phyloP scores from a whole-genome alignment of 2,888 invertebrate genomes.

The Melieria picta region DNA sequence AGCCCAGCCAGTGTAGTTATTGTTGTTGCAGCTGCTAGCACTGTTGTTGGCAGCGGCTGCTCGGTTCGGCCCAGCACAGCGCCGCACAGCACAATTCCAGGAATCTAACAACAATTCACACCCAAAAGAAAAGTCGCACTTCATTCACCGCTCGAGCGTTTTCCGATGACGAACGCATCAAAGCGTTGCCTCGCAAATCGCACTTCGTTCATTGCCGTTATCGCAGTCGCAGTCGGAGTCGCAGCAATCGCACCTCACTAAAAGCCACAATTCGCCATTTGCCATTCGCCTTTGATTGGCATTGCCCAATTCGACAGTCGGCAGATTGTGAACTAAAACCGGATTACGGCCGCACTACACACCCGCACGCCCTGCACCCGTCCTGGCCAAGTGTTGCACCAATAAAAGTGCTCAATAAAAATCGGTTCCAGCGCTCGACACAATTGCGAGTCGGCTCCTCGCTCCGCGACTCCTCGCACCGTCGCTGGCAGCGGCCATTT shows the following conservation, averaged over 20 bases:
- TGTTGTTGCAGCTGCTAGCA: not conserved
- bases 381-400: no score
- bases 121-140: slow-evolving; percentile 62
- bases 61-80: not conserved
- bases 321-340: no score
- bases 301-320: no score
- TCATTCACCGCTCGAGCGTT: slow-evolving; percentile 62
- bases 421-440: no score
- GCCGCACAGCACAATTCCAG: slow-evolving; percentile 51
- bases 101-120: slow-evolving; percentile 66
- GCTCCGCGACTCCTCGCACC: no score
- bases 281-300: not conserved
- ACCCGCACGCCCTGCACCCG: no score
- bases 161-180: slow-evolving; percentile 56
- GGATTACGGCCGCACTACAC: no score
- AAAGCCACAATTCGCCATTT: not conserved
- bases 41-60: not conserved
- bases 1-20: not conserved
- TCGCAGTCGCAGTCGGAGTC: not conserved
- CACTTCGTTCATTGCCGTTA: slow-evolving; percentile 2
- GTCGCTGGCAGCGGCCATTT: no score
- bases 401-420: no score
- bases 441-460: no score
- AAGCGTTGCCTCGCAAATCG: not conserved
- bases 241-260: not conserved